phyloP scores from a whole-genome alignment of 2,888 invertebrate genomes.

The Torymus aiolomorphi region DNA sequence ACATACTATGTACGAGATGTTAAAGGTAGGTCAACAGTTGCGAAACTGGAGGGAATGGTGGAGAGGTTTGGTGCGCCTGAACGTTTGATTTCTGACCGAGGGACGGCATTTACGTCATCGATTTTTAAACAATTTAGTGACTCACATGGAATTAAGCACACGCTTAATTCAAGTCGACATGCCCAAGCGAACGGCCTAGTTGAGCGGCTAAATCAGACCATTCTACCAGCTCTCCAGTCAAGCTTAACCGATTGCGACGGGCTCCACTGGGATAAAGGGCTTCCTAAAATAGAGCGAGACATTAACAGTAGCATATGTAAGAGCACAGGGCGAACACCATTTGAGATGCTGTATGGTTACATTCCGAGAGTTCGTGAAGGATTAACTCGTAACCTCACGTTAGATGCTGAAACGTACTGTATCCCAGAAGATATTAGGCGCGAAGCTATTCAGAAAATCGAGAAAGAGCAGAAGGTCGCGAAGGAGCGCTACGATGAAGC shows the following conservation, averaged over 20 bases:
- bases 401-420: not conserved
- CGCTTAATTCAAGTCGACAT: constrained; percentile 29
- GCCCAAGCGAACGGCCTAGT: constrained; percentile 20
- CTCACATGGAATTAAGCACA: constrained; percentile 13
- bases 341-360: no score
- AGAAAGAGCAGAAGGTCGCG: not conserved
- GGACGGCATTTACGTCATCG: constrained; percentile 3
- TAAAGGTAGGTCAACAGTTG: not conserved
- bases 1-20: constrained; percentile 26
- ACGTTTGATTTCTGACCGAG: constrained; percentile 18
- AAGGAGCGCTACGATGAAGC: not conserved
- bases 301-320: not conserved
- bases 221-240: constrained; percentile 16
- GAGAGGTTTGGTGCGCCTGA: constrained; percentile 21
- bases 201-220: constrained; percentile 46
- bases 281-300: not conserved
- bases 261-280: not conserved
- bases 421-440: not conserved
- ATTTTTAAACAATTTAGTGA: constrained; percentile 15
- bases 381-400: not conserved
- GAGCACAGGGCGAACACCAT: no score
- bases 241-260: not conserved
- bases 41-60: constrained; percentile 7
- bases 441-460: not conserved
- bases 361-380: constrained; percentile 13